Evolutionary conservation across 2,797 vertebrate species (phyloP).

Genomic region (Tenualosa thibaudeaui): DNA sequence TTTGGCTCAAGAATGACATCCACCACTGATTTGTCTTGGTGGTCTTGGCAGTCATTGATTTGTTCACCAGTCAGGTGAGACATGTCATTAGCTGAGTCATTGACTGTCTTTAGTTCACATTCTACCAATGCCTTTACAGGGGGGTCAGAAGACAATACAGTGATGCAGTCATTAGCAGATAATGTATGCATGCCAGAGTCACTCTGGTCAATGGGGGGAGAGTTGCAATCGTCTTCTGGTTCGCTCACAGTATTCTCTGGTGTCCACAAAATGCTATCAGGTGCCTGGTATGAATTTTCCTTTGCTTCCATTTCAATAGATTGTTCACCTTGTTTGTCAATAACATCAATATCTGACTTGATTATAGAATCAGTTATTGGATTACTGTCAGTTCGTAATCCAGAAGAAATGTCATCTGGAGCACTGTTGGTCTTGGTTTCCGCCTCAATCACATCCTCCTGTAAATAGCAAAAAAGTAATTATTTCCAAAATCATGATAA

Average conservation of each 20-base stretch:
- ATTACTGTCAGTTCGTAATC: not conserved
- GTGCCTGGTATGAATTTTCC: not conserved
- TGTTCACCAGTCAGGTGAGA: not conserved
- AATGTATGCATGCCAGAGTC: slow-evolving; percentile 20
- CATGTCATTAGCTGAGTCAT: not conserved
- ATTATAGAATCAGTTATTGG: not conserved
- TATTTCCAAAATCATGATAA: not conserved
- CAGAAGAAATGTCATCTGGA: not conserved
- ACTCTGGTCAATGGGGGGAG: not conserved
- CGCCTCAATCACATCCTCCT: not conserved
- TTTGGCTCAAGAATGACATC: too few relatives aligned
- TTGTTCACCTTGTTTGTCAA: not conserved
- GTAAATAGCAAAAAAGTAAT: not conserved
- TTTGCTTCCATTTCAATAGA: not conserved
- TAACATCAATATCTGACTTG: not conserved
- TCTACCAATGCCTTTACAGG: too few relatives aligned
- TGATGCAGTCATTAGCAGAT: slow-evolving; percentile 32
- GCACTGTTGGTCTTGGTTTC: not conserved
- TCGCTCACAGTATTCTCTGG: not conserved
- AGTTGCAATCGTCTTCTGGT: not conserved
- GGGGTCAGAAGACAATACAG: too few relatives aligned
- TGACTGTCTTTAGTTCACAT: not conserved
- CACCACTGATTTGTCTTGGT: not conserved
- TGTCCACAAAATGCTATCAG: not conserved
- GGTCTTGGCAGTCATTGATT: not conserved